Evolutionary conservation across 2,888 invertebrate genomes (phyloP), one percentile per base, ranked within the genome.

Genomic region (Ichneumon xanthorius): DNA sequence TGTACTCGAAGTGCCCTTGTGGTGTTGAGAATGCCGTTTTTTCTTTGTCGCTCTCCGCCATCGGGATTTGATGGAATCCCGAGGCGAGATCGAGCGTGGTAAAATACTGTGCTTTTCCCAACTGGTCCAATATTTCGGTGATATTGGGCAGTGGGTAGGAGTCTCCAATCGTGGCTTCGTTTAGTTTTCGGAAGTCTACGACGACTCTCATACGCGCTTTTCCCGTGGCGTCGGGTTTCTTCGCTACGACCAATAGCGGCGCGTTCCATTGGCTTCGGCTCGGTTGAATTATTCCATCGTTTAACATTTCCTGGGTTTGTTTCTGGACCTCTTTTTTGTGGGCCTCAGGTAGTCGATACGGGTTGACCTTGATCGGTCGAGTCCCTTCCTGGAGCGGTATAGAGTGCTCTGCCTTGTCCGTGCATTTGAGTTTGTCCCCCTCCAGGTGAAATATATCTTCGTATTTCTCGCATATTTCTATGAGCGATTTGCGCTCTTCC

Each of bases 71-170:
- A 30, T 30, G 5, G 30, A 5, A 30, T 30, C 30, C 71, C 26
- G 61, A 61, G 9, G 81, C 58, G 26, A 81, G 55, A 16, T 81
- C 81, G 16, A 81, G 68, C 1, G 68, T 73, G 0, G 81, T 73
- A 26, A 81, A 81, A 22, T 81, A 81, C 2, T 37, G 48, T 1
- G 81, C 67, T 1, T 40, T 48, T 70, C 81, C 61, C 19, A 82
- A 40, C 22, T 72, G 78, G 19, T 78, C 77, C 14, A 82, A 16
- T 40, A 77, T 77, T 19, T 71, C 63, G 55, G 82, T 26, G 72
- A 82, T 30, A 5, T 30, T 30, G 30, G 30, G 30, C 30, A 30
- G 30, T 30, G 30, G 30, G 30, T 30, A 30, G 1, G 26, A 77
- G 45, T 78, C 82, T 4, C 65, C 55, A 11, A 50, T 30, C 1